Evolutionary conservation across 1,140 invertebrate genomes (phyloP), one percentile per base, ranked within the genome.

Genomic region (Trachymyrmex cornetzi): DNA sequence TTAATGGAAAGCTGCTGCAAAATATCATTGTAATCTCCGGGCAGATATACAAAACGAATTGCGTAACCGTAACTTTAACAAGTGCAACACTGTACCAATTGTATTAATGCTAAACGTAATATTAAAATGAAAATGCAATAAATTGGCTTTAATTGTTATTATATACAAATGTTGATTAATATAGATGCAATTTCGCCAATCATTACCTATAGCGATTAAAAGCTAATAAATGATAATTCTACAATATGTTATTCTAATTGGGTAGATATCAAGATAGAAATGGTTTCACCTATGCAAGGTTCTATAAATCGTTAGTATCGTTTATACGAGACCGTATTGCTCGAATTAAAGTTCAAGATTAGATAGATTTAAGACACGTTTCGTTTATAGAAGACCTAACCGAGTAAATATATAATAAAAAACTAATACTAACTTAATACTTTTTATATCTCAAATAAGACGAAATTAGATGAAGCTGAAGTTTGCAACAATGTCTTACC

Each of bases 401-500:
- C 4, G 34, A 63, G 6, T 14, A 22, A 3, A 59, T 24, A 59
- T 63, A 38, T 38, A 38, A 38, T 38, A 63, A 63, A 14, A 63
- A 63, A 16, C 4, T 63, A 30, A 27, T 30, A 6, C 12, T 30
- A 27, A 63, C 34, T 38, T 38, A 38, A 38, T 38, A 38, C 0
- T 38, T 34, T 1, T 19, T 34, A 11, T 34, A 2, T 64, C 7
- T 19, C 27, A 64, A 34, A 64, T 16, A 64, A 30, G 7, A 38
- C 7, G 0, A 38, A 16, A 34, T 34, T 34, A 30, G 27, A 16
- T 61, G 22, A 64, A 64, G 14, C 30, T 64, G 7, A 64, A 16
- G 16, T 64, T 64, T 64, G 16, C 11, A 67, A 19, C 27, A 19
- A 63, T n/a, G 53, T 66, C 61, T 79, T 84, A 75, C 55, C 69